Conservation (phyloP, 2,797 vertebrate species). For the Potorous gilbertii region DNA sequence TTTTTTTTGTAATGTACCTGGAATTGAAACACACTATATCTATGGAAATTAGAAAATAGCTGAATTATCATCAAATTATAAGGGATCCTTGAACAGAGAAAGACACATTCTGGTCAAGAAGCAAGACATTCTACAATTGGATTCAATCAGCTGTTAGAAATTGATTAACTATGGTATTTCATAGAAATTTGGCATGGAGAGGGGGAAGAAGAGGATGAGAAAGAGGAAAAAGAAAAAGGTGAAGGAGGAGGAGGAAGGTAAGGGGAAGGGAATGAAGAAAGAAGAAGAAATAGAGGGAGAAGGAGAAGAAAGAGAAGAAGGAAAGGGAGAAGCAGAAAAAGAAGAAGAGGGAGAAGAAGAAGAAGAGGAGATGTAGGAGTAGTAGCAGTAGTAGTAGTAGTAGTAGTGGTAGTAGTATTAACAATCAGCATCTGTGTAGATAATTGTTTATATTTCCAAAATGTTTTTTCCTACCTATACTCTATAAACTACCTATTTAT, state of each 20-base stretch:
- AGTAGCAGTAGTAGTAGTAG: too few species aligned
- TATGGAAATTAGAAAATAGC: background rate
- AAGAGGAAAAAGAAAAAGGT: too few species aligned
- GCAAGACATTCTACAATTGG: background rate
- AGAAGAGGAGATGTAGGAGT: too few species aligned
- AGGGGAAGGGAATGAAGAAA: too few species aligned
- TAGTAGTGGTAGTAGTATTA: background rate
- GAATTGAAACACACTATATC: background rate
- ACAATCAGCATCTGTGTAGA: background rate
- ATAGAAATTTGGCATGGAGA: background rate
- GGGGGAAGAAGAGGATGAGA: too few species aligned
- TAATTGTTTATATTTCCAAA: background rate
- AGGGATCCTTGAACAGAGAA: background rate
- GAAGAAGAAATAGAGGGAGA: too few species aligned
- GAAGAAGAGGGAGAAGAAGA: too few species aligned
- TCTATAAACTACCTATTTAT: background rate
- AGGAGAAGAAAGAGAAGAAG: too few species aligned
- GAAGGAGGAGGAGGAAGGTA: background rate
- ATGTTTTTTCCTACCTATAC: background rate
- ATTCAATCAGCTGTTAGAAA: background rate
- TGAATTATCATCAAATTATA: background rate
- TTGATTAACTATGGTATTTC: background rate
- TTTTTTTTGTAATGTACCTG: background rate
- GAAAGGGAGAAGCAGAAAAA: too few species aligned
- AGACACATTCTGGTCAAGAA: background rate